These are phyloP conservation scores for Tetrao urogallus DNA, from an alignment of 2,113 vertebrate species.

Conservation along the genomic window DNA sequence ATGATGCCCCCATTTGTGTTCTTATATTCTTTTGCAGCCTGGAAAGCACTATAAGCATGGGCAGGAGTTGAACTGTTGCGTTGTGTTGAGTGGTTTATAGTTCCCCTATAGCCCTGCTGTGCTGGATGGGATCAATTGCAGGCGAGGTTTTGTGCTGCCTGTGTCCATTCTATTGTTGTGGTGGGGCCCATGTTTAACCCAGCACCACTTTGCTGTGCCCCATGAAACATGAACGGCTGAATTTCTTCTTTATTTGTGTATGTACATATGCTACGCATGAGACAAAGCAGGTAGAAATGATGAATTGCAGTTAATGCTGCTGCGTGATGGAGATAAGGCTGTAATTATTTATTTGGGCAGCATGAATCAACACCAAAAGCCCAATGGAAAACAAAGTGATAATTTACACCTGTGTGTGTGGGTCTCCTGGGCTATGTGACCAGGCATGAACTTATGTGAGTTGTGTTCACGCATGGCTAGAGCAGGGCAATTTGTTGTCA, in stretches of 20 bases:
- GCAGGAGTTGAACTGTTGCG: not conserved
- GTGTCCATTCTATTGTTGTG: not conserved
- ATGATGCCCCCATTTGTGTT: not conserved
- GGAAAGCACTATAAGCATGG: too few relatives aligned
- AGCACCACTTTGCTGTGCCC: rapidly evolving
- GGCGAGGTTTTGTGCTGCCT: not conserved
- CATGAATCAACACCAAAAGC: slow-evolving; percentile 76
- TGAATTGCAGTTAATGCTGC: slow-evolving; percentile 77
- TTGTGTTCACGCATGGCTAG: rapidly evolving
- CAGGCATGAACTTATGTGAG: slow-evolving; percentile 7
- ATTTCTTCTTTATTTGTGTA: not conserved
- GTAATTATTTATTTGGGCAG: slow-evolving; percentile 80
- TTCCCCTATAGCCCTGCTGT: not conserved
- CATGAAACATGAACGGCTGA: not conserved
- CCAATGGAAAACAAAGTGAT: slow-evolving; percentile 70
- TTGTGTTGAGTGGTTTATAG: slow-evolving; percentile 22
- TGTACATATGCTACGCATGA: not conserved
- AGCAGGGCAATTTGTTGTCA: not conserved
- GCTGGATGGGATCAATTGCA: rapidly evolving
- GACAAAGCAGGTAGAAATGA: slow-evolving; percentile 68
- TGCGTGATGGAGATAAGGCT: slow-evolving; percentile 80
- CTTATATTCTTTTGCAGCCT: too few relatives aligned
- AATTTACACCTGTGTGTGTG: slow-evolving; percentile 62
- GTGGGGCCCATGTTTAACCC: not conserved
- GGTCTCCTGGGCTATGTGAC: slow-evolving; percentile 60